These are phyloP conservation scores for Bibio marci DNA, from an alignment of 2,888 invertebrate genomes.

Conservation along the genomic window DNA sequence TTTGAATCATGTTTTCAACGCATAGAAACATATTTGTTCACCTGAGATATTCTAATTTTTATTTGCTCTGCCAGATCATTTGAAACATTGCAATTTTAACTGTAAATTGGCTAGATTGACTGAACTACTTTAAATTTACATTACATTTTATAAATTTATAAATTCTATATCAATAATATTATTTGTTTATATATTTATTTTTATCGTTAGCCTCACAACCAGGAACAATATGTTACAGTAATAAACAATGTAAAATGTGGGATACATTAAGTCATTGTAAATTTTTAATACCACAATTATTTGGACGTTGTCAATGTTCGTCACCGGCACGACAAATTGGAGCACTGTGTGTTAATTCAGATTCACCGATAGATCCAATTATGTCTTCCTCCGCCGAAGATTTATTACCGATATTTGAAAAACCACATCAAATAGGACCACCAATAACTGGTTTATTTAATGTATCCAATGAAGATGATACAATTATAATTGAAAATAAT, in stretches of 20 bases:
- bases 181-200: too few species aligned
- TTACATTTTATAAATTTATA: too few species aligned
- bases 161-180: too few species aligned
- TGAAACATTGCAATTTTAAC: too few species aligned
- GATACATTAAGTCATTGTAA: constrained; percentile 73
- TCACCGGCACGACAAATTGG: constrained; percentile 44
- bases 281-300: constrained; percentile 74
- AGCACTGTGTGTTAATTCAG: constrained; percentile 40
- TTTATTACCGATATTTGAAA: constrained; percentile 9
- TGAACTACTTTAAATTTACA: too few species aligned
- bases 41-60: too few species aligned
- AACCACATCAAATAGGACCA: constrained; percentile 18
- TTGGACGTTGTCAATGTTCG: constrained; percentile 74
- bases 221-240: constrained; percentile 77
- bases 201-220: constrained; percentile 76
- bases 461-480: constrained; percentile 4
- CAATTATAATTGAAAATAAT: constrained; percentile 2
- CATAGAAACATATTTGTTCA: too few species aligned
- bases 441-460: constrained; percentile 12
- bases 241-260: constrained; percentile 74
- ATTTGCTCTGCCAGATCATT: too few species aligned
- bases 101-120: too few species aligned
- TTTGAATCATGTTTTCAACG: too few species aligned
- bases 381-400: constrained; percentile 22
- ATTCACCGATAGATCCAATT: constrained; percentile 17